Evolutionary conservation across 2,888 invertebrate species (phyloP).

Genomic region (Epiblema foenella): DNA sequence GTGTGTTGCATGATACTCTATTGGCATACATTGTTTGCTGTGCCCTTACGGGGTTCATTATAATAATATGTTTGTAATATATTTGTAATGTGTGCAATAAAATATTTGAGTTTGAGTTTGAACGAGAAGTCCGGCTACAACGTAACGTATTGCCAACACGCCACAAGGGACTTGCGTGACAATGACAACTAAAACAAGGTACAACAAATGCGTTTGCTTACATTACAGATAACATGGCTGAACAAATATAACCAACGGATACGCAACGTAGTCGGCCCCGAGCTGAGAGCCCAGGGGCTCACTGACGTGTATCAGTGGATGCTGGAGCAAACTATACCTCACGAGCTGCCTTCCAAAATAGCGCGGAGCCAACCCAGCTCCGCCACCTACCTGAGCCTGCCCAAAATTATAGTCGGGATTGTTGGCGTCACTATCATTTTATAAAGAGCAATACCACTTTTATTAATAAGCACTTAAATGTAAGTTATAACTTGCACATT

Average conservation of each 20-base stretch:
- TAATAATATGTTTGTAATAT: too few relatives aligned
- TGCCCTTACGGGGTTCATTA: too few relatives aligned
- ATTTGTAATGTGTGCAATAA: too few relatives aligned
- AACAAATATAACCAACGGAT: constrained; percentile 92
- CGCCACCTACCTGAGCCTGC: background rate
- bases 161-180: background rate
- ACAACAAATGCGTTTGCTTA: background rate
- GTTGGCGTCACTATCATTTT: constrained; percentile 3
- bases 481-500: too few relatives aligned
- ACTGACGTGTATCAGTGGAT: constrained; percentile 92
- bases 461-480: too few relatives aligned
- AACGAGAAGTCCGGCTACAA: background rate
- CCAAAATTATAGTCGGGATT: background rate
- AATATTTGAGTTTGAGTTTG: too few relatives aligned
- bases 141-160: background rate
- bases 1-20: background rate
- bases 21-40: constrained; percentile 4
- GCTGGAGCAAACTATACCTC: constrained; percentile 90
- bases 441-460: constrained; percentile 2
- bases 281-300: constrained; percentile 88
- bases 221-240: constrained; percentile 89
- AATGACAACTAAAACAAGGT: too few relatives aligned
- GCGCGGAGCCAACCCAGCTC: constrained; percentile 49
- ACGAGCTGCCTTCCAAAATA: constrained; percentile 72
- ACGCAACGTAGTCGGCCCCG: constrained; percentile 89